These are phyloP conservation scores for Mirza zaza DNA, from an alignment of 2,113 vertebrate genomes.

Conservation along the genomic window DNA sequence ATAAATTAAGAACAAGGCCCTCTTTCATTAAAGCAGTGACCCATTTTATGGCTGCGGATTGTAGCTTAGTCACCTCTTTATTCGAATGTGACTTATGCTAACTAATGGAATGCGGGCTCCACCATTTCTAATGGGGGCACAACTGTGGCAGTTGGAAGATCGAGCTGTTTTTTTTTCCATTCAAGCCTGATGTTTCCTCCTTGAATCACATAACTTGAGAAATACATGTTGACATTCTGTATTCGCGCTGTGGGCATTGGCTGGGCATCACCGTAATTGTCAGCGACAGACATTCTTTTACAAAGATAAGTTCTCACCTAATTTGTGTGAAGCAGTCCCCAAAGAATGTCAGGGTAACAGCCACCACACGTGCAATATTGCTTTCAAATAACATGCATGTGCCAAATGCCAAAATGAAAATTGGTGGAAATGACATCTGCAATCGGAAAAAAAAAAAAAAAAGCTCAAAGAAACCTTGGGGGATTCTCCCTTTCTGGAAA, in stretches of 20 bases:
- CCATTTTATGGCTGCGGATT: background rate
- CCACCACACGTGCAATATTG: conserved; percentile 19
- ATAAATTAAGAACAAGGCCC: conserved; percentile 42
- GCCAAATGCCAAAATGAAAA: conserved; percentile 58
- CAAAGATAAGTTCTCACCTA: conserved; percentile 72
- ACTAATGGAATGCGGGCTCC: background rate
- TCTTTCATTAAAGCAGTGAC: background rate
- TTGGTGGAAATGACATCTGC: conserved; percentile 68
- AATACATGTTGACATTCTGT: conserved; percentile 49
- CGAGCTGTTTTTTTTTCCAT: background rate
- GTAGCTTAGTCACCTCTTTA: background rate
- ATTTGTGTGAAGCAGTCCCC: conserved; percentile 70
- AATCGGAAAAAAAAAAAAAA: conserved; percentile 40
- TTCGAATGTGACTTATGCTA: background rate
- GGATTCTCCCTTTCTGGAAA: background rate
- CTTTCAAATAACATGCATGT: conserved; percentile 59
- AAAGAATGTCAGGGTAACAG: conserved; percentile 55
- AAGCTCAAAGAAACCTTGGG: conserved; percentile 9
- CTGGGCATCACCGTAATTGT: conserved; percentile 63
- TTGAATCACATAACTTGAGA: conserved; percentile 46
- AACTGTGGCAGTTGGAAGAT: background rate
- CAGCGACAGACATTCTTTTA: conserved; percentile 64
- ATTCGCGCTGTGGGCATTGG: conserved; percentile 42
- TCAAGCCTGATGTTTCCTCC: conserved; percentile 39
- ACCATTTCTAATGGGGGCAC: background rate